Evolutionary conservation across 1,140 invertebrate genomes (phyloP).

Genomic region (Bombus confusus): DNA sequence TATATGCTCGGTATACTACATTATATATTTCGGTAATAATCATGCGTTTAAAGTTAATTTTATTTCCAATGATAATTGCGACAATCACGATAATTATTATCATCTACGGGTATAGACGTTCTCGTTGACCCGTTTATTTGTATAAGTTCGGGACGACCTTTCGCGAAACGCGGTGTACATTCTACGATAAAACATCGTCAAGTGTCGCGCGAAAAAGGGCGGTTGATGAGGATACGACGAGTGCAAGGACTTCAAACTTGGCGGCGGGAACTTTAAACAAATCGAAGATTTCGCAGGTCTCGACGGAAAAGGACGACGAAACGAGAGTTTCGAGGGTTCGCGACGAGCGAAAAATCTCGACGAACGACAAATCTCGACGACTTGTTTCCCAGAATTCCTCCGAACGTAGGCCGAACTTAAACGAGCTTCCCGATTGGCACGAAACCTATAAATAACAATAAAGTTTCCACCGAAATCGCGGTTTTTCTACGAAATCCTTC

Average conservation of each 20-base stretch:
- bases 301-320: not conserved
- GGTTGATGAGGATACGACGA: slow-evolving; percentile 26
- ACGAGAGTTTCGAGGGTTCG: not conserved
- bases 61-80: not conserved
- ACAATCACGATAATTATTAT: not conserved
- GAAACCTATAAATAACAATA: slow-evolving; percentile 33
- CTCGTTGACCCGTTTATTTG: not conserved
- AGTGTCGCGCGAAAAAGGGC: not conserved
- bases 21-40: too few species aligned
- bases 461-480: not conserved
- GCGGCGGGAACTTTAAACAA: slow-evolving; percentile 40
- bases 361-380: not conserved
- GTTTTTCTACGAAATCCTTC: not conserved
- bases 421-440: not conserved
- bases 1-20: too few species aligned
- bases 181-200: not conserved
- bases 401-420: not conserved
- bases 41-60: too few species aligned
- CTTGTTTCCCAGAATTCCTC: not conserved
- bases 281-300: slow-evolving; percentile 13
- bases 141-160: not conserved
- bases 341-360: not conserved
- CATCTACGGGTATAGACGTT: accelerated
- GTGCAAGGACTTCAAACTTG: not conserved
- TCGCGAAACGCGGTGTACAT: not conserved